These are phyloP conservation scores for Chascanopsetta lugubris DNA, from an alignment of 2,113 vertebrate genomes.

Conservation along the genomic window DNA sequence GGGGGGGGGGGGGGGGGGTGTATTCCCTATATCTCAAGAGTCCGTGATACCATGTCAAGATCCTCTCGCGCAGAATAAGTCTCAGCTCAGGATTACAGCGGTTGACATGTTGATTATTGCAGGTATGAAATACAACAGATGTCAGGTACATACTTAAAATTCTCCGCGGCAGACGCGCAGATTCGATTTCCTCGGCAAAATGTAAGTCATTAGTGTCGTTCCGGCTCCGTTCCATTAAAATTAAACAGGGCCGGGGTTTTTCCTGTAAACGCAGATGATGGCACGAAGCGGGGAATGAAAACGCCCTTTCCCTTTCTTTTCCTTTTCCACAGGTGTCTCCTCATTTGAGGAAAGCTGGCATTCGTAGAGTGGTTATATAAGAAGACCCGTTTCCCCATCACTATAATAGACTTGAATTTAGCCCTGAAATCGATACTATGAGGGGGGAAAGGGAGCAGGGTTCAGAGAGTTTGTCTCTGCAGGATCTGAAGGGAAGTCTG, in stretches of 20 bases:
- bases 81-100: slow-evolving; percentile 30
- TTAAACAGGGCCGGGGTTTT: slow-evolving; percentile 39
- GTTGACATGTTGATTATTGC: slow-evolving; percentile 52
- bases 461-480: slow-evolving; percentile 44
- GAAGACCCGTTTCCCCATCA: slow-evolving; percentile 57
- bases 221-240: slow-evolving; percentile 42
- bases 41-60: slow-evolving; percentile 14
- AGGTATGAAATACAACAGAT: slow-evolving; percentile 30
- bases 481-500: slow-evolving; percentile 43
- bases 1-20: not conserved
- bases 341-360: slow-evolving; percentile 56
- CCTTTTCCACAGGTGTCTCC: slow-evolving; percentile 36
- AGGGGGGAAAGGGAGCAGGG: slow-evolving; percentile 18
- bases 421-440: slow-evolving; percentile 49
- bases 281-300: slow-evolving; percentile 39
- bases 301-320: slow-evolving; percentile 9
- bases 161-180: slow-evolving; percentile 12
- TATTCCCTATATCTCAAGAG: slow-evolving; percentile 1
- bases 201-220: slow-evolving; percentile 24
- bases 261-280: slow-evolving; percentile 51
- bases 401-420: slow-evolving; percentile 63
- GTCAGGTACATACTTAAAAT: slow-evolving; percentile 34
- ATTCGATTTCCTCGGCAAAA: slow-evolving; percentile 33
- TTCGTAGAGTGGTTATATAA: slow-evolving; percentile 29
- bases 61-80: slow-evolving; percentile 13